Conservation (phyloP, 2,113 vertebrate species). For the Phalacrocorax pelagicus region DNA sequence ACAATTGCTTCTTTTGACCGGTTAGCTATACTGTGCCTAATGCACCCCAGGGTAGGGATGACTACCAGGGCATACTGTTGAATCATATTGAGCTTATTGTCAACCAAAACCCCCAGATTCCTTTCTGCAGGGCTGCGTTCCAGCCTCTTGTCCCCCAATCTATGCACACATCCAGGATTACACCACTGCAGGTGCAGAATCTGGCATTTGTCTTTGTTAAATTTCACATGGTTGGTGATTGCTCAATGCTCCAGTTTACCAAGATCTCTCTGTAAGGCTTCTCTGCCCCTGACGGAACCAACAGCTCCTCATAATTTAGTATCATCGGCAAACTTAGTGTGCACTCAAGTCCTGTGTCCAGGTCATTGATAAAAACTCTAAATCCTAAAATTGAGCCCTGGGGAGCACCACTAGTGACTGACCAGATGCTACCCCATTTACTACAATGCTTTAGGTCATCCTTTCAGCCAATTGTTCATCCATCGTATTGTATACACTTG, state of each 20-base stretch:
- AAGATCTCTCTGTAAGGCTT: neutral
- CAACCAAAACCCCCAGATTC: neutral
- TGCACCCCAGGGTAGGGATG: neutral
- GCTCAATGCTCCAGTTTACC: neutral
- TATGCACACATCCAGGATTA: neutral
- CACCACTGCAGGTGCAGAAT: neutral
- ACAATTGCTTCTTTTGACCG: rapidly evolving
- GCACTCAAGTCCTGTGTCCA: neutral
- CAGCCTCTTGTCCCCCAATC: neutral
- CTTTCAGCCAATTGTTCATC: neutral
- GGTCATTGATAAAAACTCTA: neutral
- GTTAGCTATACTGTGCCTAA: neutral
- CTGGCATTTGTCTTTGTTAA: neutral
- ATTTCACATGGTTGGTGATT: neutral
- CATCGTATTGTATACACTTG: neutral
- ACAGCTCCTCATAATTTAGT: neutral
- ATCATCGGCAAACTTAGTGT: neutral
- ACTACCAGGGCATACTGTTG: neutral
- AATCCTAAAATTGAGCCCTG: neutral
- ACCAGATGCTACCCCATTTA: neutral
- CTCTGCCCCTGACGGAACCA: neutral
- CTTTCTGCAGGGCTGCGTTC: neutral
- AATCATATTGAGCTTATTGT: neutral
- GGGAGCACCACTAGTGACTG: neutral
- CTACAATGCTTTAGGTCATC: neutral